Evolutionary conservation across 2,888 invertebrate species (phyloP).

Genomic region (Cheilosia variabilis): DNA sequence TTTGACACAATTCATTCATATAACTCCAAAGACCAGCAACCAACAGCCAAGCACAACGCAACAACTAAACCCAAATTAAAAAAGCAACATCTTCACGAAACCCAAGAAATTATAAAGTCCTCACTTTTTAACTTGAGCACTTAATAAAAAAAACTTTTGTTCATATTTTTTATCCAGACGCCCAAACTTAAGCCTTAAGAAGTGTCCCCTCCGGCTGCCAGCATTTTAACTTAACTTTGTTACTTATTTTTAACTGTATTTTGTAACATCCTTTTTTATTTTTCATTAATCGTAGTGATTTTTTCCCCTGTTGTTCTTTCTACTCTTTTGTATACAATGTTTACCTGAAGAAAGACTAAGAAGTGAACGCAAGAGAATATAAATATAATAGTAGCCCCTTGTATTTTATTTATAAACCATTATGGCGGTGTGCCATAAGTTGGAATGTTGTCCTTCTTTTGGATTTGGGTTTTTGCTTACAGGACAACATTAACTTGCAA

Average conservation of each 20-base stretch:
- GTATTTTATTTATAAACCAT: conserved; percentile 38
- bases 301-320: background rate
- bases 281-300: background rate
- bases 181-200: background rate
- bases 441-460: conserved; percentile 9
- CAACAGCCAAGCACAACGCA: background rate
- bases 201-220: background rate
- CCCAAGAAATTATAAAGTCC: conserved; percentile 48
- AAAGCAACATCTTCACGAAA: conserved; percentile 4
- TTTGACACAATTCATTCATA: background rate
- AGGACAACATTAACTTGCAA: conserved; percentile 29
- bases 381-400: conserved; percentile 16
- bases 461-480: conserved; percentile 10
- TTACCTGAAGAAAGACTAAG: background rate
- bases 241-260: background rate
- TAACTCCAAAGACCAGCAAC: background rate
- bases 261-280: conserved; percentile 1
- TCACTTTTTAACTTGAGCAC: conserved; percentile 27
- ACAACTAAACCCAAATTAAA: background rate
- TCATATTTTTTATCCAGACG: background rate
- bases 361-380: conserved; percentile 1
- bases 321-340: background rate
- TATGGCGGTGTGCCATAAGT: conserved; percentile 15
- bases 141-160: conserved; percentile 1
- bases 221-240: background rate